Conservation (phyloP, 2,797 vertebrate genomes). For the Pseudopleuronectes americanus region DNA sequence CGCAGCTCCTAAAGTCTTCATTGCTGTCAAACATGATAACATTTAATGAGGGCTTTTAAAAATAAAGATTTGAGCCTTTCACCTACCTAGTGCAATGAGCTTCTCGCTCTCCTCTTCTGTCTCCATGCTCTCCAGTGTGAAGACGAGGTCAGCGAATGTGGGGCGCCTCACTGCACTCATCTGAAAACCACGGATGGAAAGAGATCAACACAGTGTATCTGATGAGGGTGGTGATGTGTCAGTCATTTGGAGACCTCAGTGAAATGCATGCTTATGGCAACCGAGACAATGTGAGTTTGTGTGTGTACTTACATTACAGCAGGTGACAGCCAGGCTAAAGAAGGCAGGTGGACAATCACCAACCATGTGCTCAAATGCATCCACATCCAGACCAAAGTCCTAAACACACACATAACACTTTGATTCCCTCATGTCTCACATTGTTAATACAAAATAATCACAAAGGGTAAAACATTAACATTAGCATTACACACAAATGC, state of each 20-base stretch:
- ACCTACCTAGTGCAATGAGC: slow-evolving; percentile 71
- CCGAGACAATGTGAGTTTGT: not conserved
- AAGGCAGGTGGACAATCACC: slow-evolving; percentile 88
- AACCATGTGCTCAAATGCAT: slow-evolving; percentile 89
- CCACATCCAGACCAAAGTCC: slow-evolving; percentile 94
- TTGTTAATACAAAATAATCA: not conserved
- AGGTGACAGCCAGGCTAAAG: slow-evolving; percentile 90
- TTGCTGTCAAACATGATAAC: not conserved
- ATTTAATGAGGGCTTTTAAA: not conserved
- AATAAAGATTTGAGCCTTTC: slow-evolving; percentile 4
- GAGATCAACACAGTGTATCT: not conserved
- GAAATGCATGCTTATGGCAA: too few relatives aligned
- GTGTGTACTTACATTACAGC: slow-evolving; percentile 89
- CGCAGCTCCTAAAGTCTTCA: not conserved
- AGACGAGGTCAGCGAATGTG: slow-evolving; percentile 87
- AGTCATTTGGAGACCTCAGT: not conserved
- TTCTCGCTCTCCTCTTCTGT: slow-evolving; percentile 47
- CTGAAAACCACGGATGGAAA: slow-evolving; percentile 65
- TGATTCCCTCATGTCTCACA: not conserved
- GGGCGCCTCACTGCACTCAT: slow-evolving; percentile 89
- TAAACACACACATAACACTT: slow-evolving; percentile 51
- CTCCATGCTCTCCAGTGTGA: slow-evolving; percentile 83
- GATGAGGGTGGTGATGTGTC: not conserved
- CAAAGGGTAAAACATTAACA: not conserved
- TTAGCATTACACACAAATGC: not conserved